Base-by-base conservation (phyloP, 2,113 vertebrate genomes). In the Hirundichthys speculiger region DNA sequence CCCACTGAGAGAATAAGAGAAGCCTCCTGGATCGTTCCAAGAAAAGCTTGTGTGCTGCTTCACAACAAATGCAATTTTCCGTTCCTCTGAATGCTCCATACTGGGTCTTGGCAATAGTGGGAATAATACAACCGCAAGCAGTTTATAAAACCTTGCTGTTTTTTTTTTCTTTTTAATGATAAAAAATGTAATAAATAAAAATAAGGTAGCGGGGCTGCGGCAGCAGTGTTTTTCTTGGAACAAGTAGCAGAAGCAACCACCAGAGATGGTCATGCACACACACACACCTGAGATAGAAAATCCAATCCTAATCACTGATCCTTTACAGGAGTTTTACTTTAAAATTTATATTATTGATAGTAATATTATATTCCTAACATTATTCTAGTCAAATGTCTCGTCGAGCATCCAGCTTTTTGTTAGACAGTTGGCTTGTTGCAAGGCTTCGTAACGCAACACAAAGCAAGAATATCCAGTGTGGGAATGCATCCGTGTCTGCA, bases 331-430 rank as follows among this genome's bases (percentile, higher is more conserved):
- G 43, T 18, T 6, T 6, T 68, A 73, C 30, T 71, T 59, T 42
- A 39, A 53, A 74, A 79, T 81, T 83, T 77, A 69, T 66, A 21
- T 40, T 61, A 58, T 45, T 47, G 12, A 51, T 54, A 18, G 47
- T 57, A 21, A 80, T 34, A 68, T 73, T 60, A 73, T 79, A 64
- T 80, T 85, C 74, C 71, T 79, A 38, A 69, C 63, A 69, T 74
- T 9, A 74, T 59, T 57, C 13, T 42, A 15, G 57, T 66, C 34
- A 59, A 59, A 65, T 39, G 54, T 48, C 46, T 49, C 14, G 74
- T 55, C 30, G 41, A 2, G 48, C 46, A 68, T 53, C 19, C 16
- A 43, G n/a, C n/a, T 71, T 66, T 49, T 52, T 12, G 50, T 50
- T 18, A 54, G 40, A 27, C 53, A n/a, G n/a, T 24, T 19, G 52